phyloP scores from a whole-genome alignment of 2,888 invertebrate species.

The Cryptocephalus moraei region DNA sequence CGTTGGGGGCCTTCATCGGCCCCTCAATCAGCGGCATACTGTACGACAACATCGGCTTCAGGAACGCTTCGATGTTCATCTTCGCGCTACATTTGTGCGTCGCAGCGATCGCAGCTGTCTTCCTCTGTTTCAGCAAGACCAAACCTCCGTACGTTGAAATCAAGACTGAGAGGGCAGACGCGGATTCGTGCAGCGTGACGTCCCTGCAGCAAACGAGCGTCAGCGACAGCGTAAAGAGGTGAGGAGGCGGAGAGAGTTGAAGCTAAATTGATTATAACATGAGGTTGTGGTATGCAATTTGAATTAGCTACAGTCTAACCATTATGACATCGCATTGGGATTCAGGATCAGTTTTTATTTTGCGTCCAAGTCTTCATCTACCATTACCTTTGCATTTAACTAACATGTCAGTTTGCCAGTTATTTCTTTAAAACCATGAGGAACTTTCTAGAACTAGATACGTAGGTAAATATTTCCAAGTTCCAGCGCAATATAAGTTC shows the following conservation, averaged over 20 bases:
- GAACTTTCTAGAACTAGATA: too few species aligned
- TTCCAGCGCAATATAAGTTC: too few species aligned
- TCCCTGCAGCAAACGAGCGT: conserved; percentile 22
- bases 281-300: too few species aligned
- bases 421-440: too few species aligned
- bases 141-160: conserved; percentile 32
- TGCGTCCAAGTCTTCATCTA: too few species aligned
- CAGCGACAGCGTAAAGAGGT: conserved; percentile 33
- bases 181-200: conserved; percentile 38
- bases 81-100: conserved; percentile 54
- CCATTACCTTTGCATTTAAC: too few species aligned
- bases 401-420: too few species aligned
- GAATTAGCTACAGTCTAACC: too few species aligned
- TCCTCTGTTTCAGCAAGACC: conserved; percentile 33
- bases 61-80: conserved; percentile 60
- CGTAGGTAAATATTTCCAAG: too few species aligned
- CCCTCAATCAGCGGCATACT: conserved; percentile 67
- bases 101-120: conserved; percentile 40
- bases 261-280: too few species aligned
- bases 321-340: too few species aligned
- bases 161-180: conserved; percentile 43
- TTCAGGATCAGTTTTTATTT: too few species aligned
- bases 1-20: conserved; percentile 77
- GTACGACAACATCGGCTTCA: conserved; percentile 62
- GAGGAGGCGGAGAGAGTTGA: conserved; percentile 2